A percentile compares a stretch with the other conserved stretches of the same genome.
Conservation (phyloP, 2,888 invertebrate genomes). For the Poecilobothrus nobilitatus region DNA sequence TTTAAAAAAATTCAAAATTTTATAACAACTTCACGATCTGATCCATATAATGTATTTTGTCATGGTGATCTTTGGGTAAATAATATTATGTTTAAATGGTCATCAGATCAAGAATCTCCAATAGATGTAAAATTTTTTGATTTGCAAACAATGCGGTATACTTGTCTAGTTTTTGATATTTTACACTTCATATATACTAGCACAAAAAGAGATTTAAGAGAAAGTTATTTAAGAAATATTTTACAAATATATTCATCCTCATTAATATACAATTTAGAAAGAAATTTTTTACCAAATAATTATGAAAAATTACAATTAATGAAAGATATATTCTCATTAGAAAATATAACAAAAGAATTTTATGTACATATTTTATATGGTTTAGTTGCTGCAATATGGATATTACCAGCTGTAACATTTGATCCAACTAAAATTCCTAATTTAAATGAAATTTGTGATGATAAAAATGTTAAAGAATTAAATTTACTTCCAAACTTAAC, state of each 20-base stretch:
- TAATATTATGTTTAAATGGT: slow-evolving; percentile 38
- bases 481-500: slow-evolving; percentile 37
- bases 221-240: slow-evolving; percentile 31
- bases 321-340: slow-evolving; percentile 30
- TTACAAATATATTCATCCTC: slow-evolving; percentile 34
- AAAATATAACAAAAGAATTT: slow-evolving; percentile 35
- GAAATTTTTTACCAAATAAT: slow-evolving; percentile 14
- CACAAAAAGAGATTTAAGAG: slow-evolving; percentile 35
- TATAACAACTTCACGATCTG: slow-evolving; percentile 27
- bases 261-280: slow-evolving; percentile 29
- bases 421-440: slow-evolving; percentile 39
- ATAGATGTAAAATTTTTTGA: slow-evolving; percentile 36
- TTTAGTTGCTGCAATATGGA: slow-evolving; percentile 37
- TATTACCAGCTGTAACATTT: slow-evolving; percentile 41
- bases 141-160: slow-evolving; percentile 39
- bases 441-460: slow-evolving; percentile 36
- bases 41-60: slow-evolving; percentile 34
- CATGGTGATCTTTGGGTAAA: slow-evolving; percentile 43
- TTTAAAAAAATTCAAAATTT: slow-evolving; percentile 30
- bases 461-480: slow-evolving; percentile 31
- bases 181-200: slow-evolving; percentile 41
- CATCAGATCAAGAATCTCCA: slow-evolving; percentile 19
- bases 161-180: slow-evolving; percentile 39
- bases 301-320: slow-evolving; percentile 25
- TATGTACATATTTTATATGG: slow-evolving; percentile 37